phyloP scores from a whole-genome alignment of 2,113 vertebrate genomes.

The Phaetusa simplex region DNA sequence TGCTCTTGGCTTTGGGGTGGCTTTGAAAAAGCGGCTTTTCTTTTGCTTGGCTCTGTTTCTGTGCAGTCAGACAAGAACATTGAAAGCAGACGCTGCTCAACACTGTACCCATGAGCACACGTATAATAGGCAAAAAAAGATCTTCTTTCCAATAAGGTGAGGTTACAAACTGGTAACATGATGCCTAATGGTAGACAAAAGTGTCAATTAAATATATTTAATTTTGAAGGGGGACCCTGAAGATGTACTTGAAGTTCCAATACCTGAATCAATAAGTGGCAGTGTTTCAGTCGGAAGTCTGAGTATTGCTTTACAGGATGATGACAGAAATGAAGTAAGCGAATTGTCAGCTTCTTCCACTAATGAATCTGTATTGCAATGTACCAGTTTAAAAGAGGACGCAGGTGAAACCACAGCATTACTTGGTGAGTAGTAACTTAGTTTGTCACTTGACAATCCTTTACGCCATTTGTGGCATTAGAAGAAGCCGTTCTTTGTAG shows the following conservation, averaged over 20 bases:
- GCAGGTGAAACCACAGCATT: constrained; percentile 71
- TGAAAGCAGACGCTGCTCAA: neutral
- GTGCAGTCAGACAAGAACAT: neutral
- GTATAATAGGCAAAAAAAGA: neutral
- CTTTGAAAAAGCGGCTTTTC: neutral
- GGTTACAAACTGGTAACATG: neutral
- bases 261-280: constrained; percentile 67
- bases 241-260: constrained; percentile 65
- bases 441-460: neutral
- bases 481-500: neutral
- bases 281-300: constrained; percentile 61
- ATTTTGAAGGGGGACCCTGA: constrained; percentile 73
- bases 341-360: constrained; percentile 61
- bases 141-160: neutral
- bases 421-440: constrained; percentile 67
- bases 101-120: accelerated
- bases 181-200: neutral
- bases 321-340: constrained; percentile 63
- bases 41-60: neutral
- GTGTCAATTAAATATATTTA: neutral
- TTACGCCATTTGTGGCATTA: neutral
- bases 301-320: constrained; percentile 63
- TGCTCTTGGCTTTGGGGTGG: neutral
- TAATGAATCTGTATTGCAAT: constrained; percentile 38
- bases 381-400: constrained; percentile 70